Evolutionary conservation across 2,888 invertebrate species (phyloP).

Genomic region (Acanthosoma haemorrhoidale): DNA sequence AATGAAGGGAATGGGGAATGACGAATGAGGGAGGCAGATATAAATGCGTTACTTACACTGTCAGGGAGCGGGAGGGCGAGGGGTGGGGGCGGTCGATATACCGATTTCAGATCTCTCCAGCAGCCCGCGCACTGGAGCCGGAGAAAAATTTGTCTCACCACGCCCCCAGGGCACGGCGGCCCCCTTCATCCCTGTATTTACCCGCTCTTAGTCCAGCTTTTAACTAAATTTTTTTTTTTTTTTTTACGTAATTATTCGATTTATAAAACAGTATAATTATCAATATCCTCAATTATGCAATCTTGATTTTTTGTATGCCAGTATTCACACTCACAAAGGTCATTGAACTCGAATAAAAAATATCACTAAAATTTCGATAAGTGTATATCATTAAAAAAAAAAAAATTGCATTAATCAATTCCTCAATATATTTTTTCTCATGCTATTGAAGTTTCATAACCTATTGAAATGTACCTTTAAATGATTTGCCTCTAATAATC

Average conservation of each 20-base stretch:
- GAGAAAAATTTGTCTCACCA: slow-evolving; percentile 12
- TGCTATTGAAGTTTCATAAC: too few species aligned
- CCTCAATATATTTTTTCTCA: too few species aligned
- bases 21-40: slow-evolving; percentile 11
- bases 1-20: not conserved
- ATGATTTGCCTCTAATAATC: too few species aligned
- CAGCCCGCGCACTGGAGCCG: not conserved
- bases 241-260: not conserved
- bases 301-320: too few species aligned
- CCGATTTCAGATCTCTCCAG: slow-evolving; percentile 21
- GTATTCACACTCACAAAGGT: too few species aligned
- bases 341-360: too few species aligned
- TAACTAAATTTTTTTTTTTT: not conserved
- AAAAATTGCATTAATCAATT: too few species aligned
- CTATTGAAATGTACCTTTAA: too few species aligned
- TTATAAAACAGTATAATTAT: too few species aligned
- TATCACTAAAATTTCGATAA: too few species aligned
- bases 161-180: not conserved
- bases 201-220: not conserved
- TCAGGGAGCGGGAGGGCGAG: not conserved
- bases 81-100: slow-evolving; percentile 16
- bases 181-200: not conserved
- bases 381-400: too few species aligned
- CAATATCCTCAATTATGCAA: too few species aligned
- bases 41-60: slow-evolving; percentile 21